Conservation (phyloP, 2,888 invertebrate genomes). For the Dryobota labecula region DNA sequence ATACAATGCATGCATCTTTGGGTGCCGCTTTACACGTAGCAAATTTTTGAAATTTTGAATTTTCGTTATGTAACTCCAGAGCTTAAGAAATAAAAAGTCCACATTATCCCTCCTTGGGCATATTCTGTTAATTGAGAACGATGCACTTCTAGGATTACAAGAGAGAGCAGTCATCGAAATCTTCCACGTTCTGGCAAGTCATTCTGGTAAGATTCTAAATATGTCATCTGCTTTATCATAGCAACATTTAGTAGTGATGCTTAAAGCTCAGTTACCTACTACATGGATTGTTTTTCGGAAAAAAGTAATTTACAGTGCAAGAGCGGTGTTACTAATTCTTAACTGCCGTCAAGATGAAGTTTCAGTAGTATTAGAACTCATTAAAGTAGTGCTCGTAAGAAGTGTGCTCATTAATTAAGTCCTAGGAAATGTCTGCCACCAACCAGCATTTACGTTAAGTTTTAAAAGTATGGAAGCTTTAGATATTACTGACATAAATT, state of each 20-base stretch:
- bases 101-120: not conserved
- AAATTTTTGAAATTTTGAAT: too few species aligned
- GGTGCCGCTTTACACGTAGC: too few species aligned
- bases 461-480: not conserved
- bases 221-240: not conserved
- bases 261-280: not conserved
- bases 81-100: not conserved
- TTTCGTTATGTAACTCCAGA: too few species aligned
- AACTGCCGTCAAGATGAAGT: not conserved
- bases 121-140: not conserved
- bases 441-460: not conserved
- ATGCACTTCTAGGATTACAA: not conserved
- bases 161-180: not conserved
- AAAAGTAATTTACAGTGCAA: not conserved
- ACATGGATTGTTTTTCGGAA: not conserved
- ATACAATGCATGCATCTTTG: too few species aligned
- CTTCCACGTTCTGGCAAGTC: not conserved
- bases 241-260: too few species aligned
- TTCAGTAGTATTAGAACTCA: slow-evolving; percentile 28
- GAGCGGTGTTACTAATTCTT: not conserved
- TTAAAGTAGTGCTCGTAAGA: slow-evolving; percentile 23
- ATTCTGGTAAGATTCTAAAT: not conserved
- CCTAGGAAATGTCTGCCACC: not conserved
- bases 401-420: slow-evolving; percentile 34
- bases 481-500: not conserved